A percentile compares a stretch with the other conserved stretches of the same genome.
phyloP scores from a whole-genome alignment of 2,888 invertebrate genomes.

The Apotomis turbidana region DNA sequence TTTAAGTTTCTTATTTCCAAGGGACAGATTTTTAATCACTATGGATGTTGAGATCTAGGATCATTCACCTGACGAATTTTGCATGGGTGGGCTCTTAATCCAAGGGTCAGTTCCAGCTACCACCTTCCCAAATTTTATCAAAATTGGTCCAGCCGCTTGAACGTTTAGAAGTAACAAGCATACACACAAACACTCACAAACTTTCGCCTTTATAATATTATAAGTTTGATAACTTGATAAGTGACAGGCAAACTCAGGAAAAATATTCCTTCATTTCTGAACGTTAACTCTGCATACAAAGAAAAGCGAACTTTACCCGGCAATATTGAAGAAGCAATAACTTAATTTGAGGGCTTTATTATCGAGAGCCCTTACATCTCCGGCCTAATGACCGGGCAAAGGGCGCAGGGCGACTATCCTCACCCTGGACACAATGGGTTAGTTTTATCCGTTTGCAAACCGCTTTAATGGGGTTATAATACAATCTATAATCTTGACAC shows the following conservation, averaged over 20 bases:
- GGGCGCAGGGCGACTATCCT: conserved; percentile 6
- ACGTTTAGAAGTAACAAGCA: no score
- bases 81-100: no score
- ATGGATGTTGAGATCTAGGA: no score
- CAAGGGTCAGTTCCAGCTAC: no score
- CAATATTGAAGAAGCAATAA: conserved; percentile 17
- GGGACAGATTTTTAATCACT: no score
- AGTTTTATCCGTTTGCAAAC: conserved; percentile 12
- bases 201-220: no score
- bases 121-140: no score
- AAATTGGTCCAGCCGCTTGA: no score
- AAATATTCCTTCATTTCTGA: neutral
- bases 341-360: conserved; percentile 21
- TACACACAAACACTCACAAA: no score
- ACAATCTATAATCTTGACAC: neutral
- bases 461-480: neutral
- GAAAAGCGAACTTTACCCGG: conserved; percentile 5
- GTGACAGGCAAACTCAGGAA: neutral
- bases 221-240: no score
- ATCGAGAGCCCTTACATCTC: conserved; percentile 27
- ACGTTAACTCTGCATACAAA: neutral
- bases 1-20: no score
- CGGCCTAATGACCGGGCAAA: conserved; percentile 20
- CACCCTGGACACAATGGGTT: neutral
- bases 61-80: no score